A percentile compares a stretch with the other conserved stretches of the same genome.
Conservation (phyloP, 2,888 invertebrate genomes). For the Electrophaes corylata region DNA sequence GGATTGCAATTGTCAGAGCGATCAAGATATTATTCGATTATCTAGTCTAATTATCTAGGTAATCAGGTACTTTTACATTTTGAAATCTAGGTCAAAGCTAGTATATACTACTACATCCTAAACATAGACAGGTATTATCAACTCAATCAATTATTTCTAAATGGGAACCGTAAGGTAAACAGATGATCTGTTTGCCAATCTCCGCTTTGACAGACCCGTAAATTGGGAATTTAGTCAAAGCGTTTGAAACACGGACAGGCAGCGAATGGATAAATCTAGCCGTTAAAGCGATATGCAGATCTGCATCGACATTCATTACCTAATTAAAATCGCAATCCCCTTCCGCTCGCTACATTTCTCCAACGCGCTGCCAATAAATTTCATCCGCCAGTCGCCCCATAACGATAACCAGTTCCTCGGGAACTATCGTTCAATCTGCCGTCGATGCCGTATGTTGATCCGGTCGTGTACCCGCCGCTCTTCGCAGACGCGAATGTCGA, state of each 20-base stretch:
- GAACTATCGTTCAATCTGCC: conserved; percentile 85
- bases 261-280: conserved; percentile 80
- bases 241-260: conserved; percentile 70
- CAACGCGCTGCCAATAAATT: conserved; percentile 83
- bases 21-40: conserved; percentile 7
- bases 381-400: conserved; percentile 83
- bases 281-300: conserved; percentile 83
- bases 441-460: conserved; percentile 84
- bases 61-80: background rate
- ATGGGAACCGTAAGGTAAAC: conserved; percentile 32
- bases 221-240: conserved; percentile 64
- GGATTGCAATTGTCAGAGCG: conserved; percentile 38
- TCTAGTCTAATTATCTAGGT: background rate
- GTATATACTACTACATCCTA: background rate
- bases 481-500: conserved; percentile 79
- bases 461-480: conserved; percentile 83
- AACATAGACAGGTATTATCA: conserved; percentile 17
- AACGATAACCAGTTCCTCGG: conserved; percentile 85
- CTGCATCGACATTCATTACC: conserved; percentile 84
- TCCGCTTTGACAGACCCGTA: conserved; percentile 48
- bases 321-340: conserved; percentile 84
- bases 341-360: conserved; percentile 85
- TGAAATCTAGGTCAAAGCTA: conserved; percentile 9
- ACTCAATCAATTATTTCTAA: conserved; percentile 32
- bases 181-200: conserved; percentile 45